Evolutionary conservation across 2,888 invertebrate genomes (phyloP).

Genomic region (Ectobius pallidus): DNA sequence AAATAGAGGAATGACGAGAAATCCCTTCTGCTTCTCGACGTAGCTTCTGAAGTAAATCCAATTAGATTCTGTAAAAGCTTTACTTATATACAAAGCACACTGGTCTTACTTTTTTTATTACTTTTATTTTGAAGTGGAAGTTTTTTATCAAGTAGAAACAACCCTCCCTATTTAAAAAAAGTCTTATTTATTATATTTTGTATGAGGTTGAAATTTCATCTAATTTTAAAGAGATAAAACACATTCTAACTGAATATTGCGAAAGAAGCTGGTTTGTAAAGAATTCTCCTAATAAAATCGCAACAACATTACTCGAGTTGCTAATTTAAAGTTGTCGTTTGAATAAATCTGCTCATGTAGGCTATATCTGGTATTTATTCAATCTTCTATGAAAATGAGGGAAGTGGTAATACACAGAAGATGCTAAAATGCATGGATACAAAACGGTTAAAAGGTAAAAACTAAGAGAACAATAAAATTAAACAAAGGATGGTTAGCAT

Average conservation of each 20-base stretch:
- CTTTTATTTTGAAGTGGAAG: neutral
- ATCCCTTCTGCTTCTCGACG: neutral
- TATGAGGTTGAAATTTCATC: neutral
- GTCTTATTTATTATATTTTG: neutral
- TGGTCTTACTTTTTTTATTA: neutral
- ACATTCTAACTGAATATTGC: neutral
- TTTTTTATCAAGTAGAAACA: neutral
- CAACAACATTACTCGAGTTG: no score
- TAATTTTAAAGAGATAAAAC: neutral
- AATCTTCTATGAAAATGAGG: no score
- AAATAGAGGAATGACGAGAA: no score
- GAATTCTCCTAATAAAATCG: neutral
- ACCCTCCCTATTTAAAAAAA: neutral
- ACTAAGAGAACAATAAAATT: no score
- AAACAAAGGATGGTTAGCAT: no score
- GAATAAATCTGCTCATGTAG: no score
- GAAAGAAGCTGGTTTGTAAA: neutral
- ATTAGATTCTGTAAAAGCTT: slow-evolving; percentile 7
- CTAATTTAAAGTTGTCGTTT: no score
- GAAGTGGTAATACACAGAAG: no score
- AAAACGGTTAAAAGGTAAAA: no score
- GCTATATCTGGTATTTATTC: no score
- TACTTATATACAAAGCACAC: slow-evolving; percentile 11
- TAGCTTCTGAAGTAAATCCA: neutral
- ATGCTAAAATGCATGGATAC: no score